These are phyloP conservation scores for Ariopsis seemanni DNA, from an alignment of 2,113 vertebrate species.

Conservation along the genomic window DNA sequence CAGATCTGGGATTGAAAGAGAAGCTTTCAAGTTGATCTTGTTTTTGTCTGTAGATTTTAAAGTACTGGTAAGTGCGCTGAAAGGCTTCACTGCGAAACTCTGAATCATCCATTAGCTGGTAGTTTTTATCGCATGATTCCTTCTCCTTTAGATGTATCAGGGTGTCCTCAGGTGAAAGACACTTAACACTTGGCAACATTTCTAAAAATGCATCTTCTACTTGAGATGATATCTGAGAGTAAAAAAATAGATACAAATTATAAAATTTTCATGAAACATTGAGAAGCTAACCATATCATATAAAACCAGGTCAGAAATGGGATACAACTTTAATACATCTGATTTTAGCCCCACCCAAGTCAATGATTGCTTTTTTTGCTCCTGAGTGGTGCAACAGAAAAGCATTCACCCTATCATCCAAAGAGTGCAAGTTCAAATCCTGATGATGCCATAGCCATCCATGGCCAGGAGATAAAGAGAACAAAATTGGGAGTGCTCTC, in stretches of 20 bases:
- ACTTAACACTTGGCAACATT: conserved; percentile 49
- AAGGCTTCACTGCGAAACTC: conserved; percentile 74
- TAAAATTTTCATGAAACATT: background rate
- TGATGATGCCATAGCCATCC: too few relatives aligned
- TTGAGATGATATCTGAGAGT: conserved; percentile 39
- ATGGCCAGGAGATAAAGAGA: too few relatives aligned
- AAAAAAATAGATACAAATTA: background rate
- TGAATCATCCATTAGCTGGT: conserved; percentile 67
- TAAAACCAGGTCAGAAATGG: background rate
- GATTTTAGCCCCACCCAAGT: too few relatives aligned
- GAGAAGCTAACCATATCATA: background rate
- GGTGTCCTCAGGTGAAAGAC: conserved; percentile 74
- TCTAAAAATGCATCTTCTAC: conserved; percentile 45
- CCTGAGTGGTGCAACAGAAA: too few relatives aligned
- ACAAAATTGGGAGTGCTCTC: too few relatives aligned
- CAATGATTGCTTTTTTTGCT: too few relatives aligned
- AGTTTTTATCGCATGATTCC: background rate
- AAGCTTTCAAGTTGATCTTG: conserved; percentile 68
- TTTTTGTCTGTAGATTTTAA: conserved; percentile 62
- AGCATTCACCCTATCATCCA: too few relatives aligned
- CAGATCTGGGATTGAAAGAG: conserved; percentile 42
- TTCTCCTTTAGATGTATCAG: conserved; percentile 54
- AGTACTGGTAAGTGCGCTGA: conserved; percentile 83
- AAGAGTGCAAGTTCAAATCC: too few relatives aligned
- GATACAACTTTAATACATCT: background rate